Evolutionary conservation across 2,113 vertebrate species (phyloP), one percentile per base, ranked within the genome.

Genomic region (Saiga tatarica): DNA sequence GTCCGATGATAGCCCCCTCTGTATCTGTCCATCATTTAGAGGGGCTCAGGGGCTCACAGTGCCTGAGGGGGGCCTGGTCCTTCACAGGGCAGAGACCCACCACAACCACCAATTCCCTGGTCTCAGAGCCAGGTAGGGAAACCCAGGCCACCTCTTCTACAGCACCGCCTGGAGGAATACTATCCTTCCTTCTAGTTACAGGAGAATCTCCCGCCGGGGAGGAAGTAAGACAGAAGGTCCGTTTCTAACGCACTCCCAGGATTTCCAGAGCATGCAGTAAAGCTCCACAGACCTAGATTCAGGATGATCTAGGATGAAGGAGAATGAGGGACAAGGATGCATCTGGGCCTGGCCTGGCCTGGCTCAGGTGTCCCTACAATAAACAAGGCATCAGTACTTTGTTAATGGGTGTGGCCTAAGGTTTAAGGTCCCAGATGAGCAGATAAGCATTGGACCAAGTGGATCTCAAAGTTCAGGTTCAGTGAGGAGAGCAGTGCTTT

Each of bases 1-100:
- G 1, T 98, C 95, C 12, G 97, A 98, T 12, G 96, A 96, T 21
- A 85, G 64, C 36, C 95, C 98, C 16, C 95, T 98, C 9, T 55
- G 55, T 53, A 91, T 98, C 93, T 98, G 93, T 36, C 97, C 97
- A 5, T 85, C 79, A 0, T 87, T 98, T 53, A 50, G 16, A 12
- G 97, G 98, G 25, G 95, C 97, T 0, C 71, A 9, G 21, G 97
- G 97, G 7, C 1, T 97, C 53, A 71, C 16, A 0, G 96, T 98
- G 50, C 97, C 98, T 7, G 95, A 98, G 57, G 86, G 23, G 0
- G 97, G 98, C 55, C 78, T 98, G 83, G 33, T 95, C 13, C 94
- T 98, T 5, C 81, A 97, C 36, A 47, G 85, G 11, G 9, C 83
- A 4, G 26, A 28, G 39, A 30, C 78, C 33, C 50, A 26, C 12